Base-by-base conservation (phyloP, 1,140 invertebrate genomes). In the Drosophila jambulina region DNA sequence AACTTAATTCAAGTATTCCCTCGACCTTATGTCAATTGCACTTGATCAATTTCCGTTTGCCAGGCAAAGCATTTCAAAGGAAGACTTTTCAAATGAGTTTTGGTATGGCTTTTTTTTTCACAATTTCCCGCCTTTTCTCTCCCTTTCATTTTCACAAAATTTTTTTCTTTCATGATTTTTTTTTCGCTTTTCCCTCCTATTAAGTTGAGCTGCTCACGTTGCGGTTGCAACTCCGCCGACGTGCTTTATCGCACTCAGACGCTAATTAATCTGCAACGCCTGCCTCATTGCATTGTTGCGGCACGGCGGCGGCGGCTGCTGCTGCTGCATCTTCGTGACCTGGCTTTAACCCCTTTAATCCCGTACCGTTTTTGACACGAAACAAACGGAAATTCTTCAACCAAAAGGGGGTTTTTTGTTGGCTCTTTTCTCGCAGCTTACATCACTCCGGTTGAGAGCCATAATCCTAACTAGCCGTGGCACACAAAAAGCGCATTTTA, bases 211-310 rank as follows among this genome's bases (percentile, higher is more conserved):
- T 69, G 75, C 59, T 57, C 65, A 82, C 65, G 72, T 78, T 60
- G 74, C 29, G 51, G 36, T 54, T 71, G 58, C 60, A 49, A 49
- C 68, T 75, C 62, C 80, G 46, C 62, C 80, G 71, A 88, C 84
- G 84, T 87, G 84, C 84, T 64, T 84, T 87, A 87, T 87, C 84
- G 72, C 77, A 79, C 36, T 45, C 60, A 84, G 84, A 88, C 80
- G 84, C 68, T 87, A 88, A 88, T 88, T 87, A 87, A 87, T 87
- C 84, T 88, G 69, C 75, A 82, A 68, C 62, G 82, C 78, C 82
- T 68, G 63, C 51, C 56, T 40, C 56, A 67, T 68, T 70, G 63
- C 75, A 82, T 87, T 77, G 72, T 56, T 56, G 53, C 53, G 53
- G 51, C 51, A 69, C 46, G 56, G 67, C 60, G 69, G 77, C 38